Evolutionary conservation across 2,113 vertebrate genomes (phyloP), one percentile per base, ranked within the genome.

Genomic region (Sturnus vulgaris): DNA sequence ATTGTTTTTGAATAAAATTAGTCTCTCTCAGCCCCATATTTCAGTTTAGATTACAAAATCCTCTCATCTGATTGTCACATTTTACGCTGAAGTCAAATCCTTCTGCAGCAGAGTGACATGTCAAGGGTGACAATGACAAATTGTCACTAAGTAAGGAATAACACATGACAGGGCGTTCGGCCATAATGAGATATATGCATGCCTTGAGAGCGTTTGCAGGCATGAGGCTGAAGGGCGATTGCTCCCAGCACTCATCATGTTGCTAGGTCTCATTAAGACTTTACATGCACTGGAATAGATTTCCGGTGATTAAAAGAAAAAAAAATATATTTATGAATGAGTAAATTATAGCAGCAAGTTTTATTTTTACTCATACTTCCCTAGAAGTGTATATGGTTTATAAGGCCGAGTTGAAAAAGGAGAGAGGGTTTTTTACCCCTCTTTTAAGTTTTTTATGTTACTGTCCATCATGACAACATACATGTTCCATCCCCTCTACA

Each of bases 111-210:
- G 97, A 97, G 81, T 96, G 97, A 97, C 97, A 98, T 97, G 97
- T 97, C 96, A 97, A 97, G 97, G 97, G 97, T 98, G 98, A 98
- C 98, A 98, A 97, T 98, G 98, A 98, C 98, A 98, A 98, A 98
- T 98, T 98, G 97, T 98, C 98, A 97, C 97, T 98, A 98, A 98
- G 98, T 98, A 97, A 97, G 97, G 97, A 97, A 97, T 97, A 97
- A 94, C 98, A 97, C 97, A 97, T 94, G 98, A 98, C 97, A 97
- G 97, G 96, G 96, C 88, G 3, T 96, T 97, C 24, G 97, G 97
- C 97, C 97, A 94, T 98, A 98, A 98, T 98, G 98, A 98, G 97
- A 96, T 93, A 94, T 90, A 69, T 91, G 95, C 97, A 95, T 94
- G 96, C 96, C 96, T 96, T n/a, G 70, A 60, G 68, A 95, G 97